Evolutionary conservation across 2,113 vertebrate genomes (phyloP).

Genomic region (Orycteropus afer): DNA sequence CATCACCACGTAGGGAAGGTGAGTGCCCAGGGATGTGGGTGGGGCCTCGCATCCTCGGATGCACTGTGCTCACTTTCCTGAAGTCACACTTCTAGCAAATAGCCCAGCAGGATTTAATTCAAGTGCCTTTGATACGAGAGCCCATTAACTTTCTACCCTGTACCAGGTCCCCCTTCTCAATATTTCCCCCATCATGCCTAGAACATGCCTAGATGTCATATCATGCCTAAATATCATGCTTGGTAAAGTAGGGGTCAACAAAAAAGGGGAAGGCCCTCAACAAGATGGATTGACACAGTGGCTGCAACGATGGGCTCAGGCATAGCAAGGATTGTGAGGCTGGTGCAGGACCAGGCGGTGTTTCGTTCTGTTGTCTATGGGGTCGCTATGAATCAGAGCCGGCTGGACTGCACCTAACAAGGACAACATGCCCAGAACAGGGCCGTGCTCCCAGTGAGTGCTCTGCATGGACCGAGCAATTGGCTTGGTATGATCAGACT

Average conservation of each 20-base stretch:
- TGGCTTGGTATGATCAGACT: background rate
- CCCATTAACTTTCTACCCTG: background rate
- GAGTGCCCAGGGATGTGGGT: background rate
- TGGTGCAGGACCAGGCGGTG: too few relatives aligned
- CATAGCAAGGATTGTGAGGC: too few relatives aligned
- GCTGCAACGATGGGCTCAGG: too few relatives aligned
- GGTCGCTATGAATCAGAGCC: too few relatives aligned
- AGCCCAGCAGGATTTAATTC: background rate
- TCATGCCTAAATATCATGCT: too few relatives aligned
- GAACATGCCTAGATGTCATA: too few relatives aligned
- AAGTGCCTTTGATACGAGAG: background rate
- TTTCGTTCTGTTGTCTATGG: too few relatives aligned
- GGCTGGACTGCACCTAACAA: too few relatives aligned
- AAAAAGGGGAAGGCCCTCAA: too few relatives aligned
- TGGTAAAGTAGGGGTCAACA: too few relatives aligned
- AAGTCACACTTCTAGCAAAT: background rate
- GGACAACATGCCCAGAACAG: fast-evolving
- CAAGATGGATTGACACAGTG: too few relatives aligned
- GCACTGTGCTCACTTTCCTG: background rate
- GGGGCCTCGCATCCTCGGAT: background rate
- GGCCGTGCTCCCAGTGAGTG: fast-evolving
- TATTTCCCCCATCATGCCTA: fast-evolving
- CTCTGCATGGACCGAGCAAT: background rate
- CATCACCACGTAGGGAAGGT: background rate
- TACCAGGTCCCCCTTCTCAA: background rate